Evolutionary conservation across 2,888 invertebrate genomes (phyloP), one percentile per base, ranked within the genome.

Genomic region (Papilio protenor): DNA sequence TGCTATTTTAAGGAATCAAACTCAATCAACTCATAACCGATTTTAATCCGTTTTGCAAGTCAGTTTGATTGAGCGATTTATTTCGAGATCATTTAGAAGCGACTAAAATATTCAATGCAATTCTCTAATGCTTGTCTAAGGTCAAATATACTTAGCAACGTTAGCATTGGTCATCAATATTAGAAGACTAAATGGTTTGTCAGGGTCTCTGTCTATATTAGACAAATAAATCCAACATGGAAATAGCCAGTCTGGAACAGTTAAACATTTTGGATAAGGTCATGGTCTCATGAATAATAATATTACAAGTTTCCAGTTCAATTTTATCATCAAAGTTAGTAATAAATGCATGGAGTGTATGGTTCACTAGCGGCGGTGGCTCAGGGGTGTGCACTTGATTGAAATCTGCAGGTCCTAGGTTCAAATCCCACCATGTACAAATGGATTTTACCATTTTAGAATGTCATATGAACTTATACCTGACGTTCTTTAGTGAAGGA

Each of bases 61-160:
- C 4, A 33, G 40, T 40, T 33, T 52, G 40, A 45, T 16, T n/a
- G 59, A 72, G 21, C 16, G 21, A 10, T 78, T 75, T 33, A 75
- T 66, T 52, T 55, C 40, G 18, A 55, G 23, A 23, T 16, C 16
- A 23, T 57, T 40, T 4, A 47, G 4, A 33, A 45, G 73, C n/a
- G 21, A 73, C 45, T 21, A 18, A 27, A 49, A 64, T n/a, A 40
- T 27, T 66, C 66, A 66, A 52, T 11, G 14, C 47, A 33, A 18
- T 23, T 74, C 27, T 33, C 47, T 27, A 47, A 49, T 27, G 16
- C 27, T 61, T 55, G 61, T 8, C 47, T 45, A 74, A 74, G 33
- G 52, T 69, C 52, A 55, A 75, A 40, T 75, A 75, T 69, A 33
- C 64, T 61, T 64, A 64, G 49, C 27, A 64, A 64, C 11, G 23